Percentiles rank a stretch among this genome's conserved stretches.
Evolutionary conservation across 2,113 vertebrate genomes (phyloP).

Genomic region (Ochotona curzoniae): DNA sequence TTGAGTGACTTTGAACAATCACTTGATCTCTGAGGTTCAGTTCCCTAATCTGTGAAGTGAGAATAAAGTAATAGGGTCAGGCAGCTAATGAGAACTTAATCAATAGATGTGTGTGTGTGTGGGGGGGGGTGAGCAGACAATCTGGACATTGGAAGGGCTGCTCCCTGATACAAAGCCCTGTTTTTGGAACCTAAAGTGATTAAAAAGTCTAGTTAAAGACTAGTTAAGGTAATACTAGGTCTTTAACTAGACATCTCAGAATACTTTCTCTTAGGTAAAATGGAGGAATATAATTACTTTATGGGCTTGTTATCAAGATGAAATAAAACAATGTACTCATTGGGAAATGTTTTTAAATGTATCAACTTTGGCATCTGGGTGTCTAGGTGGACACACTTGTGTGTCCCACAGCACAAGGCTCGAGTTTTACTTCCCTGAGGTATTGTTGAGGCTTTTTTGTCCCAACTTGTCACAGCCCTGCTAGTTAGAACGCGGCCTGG

Average conservation of each 20-base stretch:
- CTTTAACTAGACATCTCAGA: neutral
- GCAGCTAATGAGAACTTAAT: neutral
- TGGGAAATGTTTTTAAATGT: neutral
- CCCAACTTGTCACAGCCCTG: neutral
- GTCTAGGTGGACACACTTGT: neutral
- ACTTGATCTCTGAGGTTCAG: neutral
- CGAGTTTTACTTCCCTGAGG: neutral
- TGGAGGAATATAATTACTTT: neutral
- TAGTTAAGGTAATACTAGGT: neutral
- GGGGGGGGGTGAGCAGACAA: accelerated
- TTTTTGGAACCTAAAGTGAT: neutral
- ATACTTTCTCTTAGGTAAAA: neutral
- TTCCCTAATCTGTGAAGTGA: neutral
- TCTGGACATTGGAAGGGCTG: neutral
- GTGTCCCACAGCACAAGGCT: neutral
- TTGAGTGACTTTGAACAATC: neutral
- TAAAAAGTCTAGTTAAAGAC: no score
- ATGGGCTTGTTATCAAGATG: neutral
- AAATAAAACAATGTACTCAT: conserved; percentile 21
- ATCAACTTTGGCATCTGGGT: neutral
- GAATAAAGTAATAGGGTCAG: neutral
- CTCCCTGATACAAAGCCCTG: neutral
- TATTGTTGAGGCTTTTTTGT: neutral
- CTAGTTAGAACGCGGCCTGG: no score
- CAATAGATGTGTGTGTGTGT: no score